These are phyloP conservation scores for Eretmochelys imbricata DNA, from an alignment of 2,113 vertebrate species.

Conservation along the genomic window DNA sequence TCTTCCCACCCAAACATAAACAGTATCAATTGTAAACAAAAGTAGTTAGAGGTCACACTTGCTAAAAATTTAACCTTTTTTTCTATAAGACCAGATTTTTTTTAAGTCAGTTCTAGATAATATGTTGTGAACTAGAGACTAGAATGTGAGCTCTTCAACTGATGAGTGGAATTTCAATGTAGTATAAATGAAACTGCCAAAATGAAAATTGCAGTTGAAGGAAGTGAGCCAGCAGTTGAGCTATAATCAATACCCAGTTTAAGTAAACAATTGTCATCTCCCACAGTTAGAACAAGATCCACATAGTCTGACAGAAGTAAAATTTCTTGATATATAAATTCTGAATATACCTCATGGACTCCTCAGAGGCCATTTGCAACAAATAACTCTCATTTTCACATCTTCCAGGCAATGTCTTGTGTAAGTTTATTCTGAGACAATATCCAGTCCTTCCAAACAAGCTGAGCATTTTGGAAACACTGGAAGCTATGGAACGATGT, in stretches of 20 bases:
- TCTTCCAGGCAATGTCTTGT: background rate
- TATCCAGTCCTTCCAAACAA: background rate
- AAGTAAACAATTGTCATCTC: conserved; percentile 59
- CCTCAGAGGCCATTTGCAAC: background rate
- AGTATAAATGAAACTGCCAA: conserved; percentile 5
- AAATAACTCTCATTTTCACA: background rate
- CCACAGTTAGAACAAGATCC: conserved; percentile 28
- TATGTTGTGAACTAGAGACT: background rate
- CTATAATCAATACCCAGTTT: conserved; percentile 60
- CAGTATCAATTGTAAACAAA: background rate
- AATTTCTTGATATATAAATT: conserved; percentile 12
- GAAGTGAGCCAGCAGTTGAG: conserved; percentile 26
- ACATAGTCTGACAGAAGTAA: conserved; percentile 15
- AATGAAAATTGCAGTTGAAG: conserved; percentile 25
- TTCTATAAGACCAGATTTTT: background rate
- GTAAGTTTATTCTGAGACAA: background rate
- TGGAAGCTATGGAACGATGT: background rate
- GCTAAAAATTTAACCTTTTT: conserved; percentile 1
- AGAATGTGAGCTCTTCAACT: background rate
- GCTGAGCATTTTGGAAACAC: background rate
- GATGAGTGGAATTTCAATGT: conserved; percentile 17
- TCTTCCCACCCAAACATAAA: background rate
- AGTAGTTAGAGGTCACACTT: background rate
- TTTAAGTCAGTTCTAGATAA: background rate
- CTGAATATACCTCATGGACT: conserved; percentile 16